Base-by-base conservation (phyloP, 2,113 vertebrate genomes). In the Nerophis lumbriciformis region DNA sequence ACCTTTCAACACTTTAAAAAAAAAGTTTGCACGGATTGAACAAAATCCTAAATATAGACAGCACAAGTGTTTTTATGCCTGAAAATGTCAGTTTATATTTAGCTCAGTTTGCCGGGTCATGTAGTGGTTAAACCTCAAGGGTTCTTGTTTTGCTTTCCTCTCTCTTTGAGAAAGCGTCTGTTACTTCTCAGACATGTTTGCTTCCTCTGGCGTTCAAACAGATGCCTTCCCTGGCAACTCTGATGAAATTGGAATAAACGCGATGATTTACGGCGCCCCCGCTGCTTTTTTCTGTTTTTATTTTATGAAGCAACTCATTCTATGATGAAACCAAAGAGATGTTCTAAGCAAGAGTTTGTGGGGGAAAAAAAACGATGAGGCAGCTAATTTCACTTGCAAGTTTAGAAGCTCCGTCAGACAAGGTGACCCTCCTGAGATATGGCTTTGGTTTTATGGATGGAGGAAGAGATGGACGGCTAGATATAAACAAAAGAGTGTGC, bases 281-380 rank as follows among this genome's bases (percentile, higher is more conserved):
- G 48, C 53, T 54, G 48, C 70, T 72, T 73, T 72, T 61, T 68
- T 77, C 68, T 66, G 60, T 63, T 73, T 73, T 68, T 67, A 69
- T 68, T 67, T 78, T 70, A 76, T 65, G 63, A 82, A 65, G 71
- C 39, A 61, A 63, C 57, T 48, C 13, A 61, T 75, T 84, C 77
- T 65, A 76, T 83, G 84, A 88, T 80, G 82, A 85, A 86, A 88
- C 78, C 50, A 48, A 61, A 78, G 71, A 64, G 78, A 79, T 64
- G 61, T 69, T 79, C 36, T 47, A 6, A 51, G 56, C 48, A 53
- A 48, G 56, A 66, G 36, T 63, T 56, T 60, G 48, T 50, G 42
- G 10, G 42, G 38, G 38, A 51, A 59, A 76, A 76, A 48, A 83
- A 68, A 14, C n/a, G 72, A 78, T 75, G 79, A 82, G 61, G 35